Evolutionary conservation across 35 echinoderm and acorn worm species (phyloP).

Genomic region (Lytechinus variegatus): DNA sequence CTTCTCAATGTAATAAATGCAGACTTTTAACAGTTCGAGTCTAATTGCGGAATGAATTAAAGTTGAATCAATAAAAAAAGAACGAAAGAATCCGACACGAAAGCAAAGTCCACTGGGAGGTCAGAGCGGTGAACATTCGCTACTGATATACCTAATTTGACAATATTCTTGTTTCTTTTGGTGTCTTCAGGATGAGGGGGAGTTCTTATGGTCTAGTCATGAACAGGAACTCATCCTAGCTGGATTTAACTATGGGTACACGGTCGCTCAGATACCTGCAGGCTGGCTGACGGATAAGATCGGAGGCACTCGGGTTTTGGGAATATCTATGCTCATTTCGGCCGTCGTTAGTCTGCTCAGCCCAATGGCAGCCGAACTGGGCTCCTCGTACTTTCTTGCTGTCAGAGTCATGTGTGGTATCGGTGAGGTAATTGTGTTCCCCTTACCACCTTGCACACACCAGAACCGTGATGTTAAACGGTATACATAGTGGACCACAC

Average conservation of each 20-base stretch:
- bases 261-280: background rate
- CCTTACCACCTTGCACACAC: no score
- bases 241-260: conserved; percentile 26
- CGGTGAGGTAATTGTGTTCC: background rate
- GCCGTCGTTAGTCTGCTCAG: background rate
- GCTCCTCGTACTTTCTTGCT: background rate
- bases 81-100: no score
- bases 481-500: no score
- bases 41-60: no score
- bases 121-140: no score
- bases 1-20: no score
- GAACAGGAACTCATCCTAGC: conserved; percentile 28
- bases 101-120: no score
- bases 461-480: no score
- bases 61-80: no score
- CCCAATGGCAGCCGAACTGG: background rate
- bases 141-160: no score
- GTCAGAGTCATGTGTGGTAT: conserved; percentile 23
- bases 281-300: conserved; percentile 48
- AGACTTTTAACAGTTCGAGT: no score
- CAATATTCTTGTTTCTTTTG: background rate
- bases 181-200: background rate
- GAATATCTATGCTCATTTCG: conserved; percentile 15
- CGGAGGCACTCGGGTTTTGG: conserved; percentile 35
- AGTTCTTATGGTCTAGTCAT: background rate